A percentile compares a stretch with the other conserved stretches of the same genome.
phyloP scores from a whole-genome alignment of 2,797 vertebrate genomes.

The Ciconia nigra region DNA sequence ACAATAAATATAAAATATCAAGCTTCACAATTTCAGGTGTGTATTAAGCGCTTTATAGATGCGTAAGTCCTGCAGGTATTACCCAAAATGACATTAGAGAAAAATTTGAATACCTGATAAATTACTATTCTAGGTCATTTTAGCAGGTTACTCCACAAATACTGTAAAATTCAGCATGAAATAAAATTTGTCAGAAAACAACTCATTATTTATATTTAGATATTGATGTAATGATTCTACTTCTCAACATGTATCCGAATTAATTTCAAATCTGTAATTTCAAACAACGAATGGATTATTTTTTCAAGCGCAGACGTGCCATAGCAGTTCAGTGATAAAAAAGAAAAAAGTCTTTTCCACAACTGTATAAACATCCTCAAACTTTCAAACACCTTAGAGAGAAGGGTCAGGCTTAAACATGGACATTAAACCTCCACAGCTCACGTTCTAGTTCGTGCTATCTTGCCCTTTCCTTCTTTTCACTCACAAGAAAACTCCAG shows the following conservation, averaged over 20 bases:
- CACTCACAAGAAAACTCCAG: neutral
- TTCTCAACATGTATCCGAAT: neutral
- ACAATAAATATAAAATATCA: neutral
- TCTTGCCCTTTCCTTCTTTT: neutral
- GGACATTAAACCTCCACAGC: neutral
- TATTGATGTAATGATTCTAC: neutral
- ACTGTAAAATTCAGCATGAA: neutral
- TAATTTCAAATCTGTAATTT: neutral
- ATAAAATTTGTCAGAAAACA: neutral
- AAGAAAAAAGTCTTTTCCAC: neutral
- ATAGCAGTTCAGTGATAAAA: neutral
- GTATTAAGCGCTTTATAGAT: neutral
- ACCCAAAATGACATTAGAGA: neutral
- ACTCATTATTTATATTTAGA: neutral
- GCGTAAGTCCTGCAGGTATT: neutral
- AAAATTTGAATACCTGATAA: neutral
- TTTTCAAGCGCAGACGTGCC: neutral
- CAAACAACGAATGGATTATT: neutral
- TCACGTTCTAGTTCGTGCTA: neutral
- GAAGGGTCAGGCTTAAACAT: neutral
- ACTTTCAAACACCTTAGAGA: neutral
- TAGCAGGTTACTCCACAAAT: neutral
- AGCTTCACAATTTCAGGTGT: neutral
- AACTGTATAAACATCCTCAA: neutral
- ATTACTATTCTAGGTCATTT: neutral